Percentiles rank a stretch among this genome's conserved stretches.
phyloP scores from a whole-genome alignment of 2,113 vertebrate genomes.

The Chloebia gouldiae region DNA sequence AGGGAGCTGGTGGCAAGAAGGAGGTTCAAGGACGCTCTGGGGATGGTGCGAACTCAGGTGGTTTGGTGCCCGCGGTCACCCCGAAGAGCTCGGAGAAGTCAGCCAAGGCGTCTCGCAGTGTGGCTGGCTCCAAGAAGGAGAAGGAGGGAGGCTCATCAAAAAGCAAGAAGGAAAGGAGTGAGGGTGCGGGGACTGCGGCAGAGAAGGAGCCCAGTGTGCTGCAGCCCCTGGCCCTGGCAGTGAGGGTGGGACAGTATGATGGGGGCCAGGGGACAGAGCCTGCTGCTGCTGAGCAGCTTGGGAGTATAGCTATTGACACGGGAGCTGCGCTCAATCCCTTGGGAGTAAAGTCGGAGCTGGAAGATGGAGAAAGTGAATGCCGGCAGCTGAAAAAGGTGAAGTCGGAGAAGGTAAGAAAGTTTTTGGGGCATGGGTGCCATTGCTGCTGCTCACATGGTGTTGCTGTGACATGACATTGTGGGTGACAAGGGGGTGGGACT shows the following conservation, averaged over 20 bases:
- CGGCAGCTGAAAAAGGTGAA: constrained; percentile 95
- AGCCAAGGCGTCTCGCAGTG: constrained; percentile 86
- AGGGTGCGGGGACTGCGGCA: constrained; percentile 77
- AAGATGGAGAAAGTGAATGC: constrained; percentile 92
- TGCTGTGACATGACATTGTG: accelerated
- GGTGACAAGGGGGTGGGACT: accelerated
- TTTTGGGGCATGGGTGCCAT: accelerated
- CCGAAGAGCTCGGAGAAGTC: constrained; percentile 90
- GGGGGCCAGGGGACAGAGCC: constrained; percentile 84
- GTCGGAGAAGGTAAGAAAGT: constrained; percentile 91
- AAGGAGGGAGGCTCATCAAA: constrained; percentile 91
- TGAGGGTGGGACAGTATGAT: constrained; percentile 87
- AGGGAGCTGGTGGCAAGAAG: constrained; percentile 87
- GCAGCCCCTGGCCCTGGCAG: constrained; percentile 84
- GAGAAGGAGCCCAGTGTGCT: constrained; percentile 91
- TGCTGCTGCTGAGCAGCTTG: constrained; percentile 88
- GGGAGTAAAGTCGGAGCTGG: constrained; percentile 90
- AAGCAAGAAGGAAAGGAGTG: constrained; percentile 95
- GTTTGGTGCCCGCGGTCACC: constrained; percentile 75
- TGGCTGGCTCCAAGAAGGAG: constrained; percentile 91
- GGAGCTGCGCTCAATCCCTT: constrained; percentile 89
- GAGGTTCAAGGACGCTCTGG: constrained; percentile 87
- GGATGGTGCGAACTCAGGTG: constrained; percentile 79
- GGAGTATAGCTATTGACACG: constrained; percentile 93
- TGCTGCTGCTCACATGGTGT: accelerated